A percentile compares a stretch with the other conserved stretches of the same genome.
phyloP scores from a whole-genome alignment of 2,113 vertebrate species.

The Capra hircus region DNA sequence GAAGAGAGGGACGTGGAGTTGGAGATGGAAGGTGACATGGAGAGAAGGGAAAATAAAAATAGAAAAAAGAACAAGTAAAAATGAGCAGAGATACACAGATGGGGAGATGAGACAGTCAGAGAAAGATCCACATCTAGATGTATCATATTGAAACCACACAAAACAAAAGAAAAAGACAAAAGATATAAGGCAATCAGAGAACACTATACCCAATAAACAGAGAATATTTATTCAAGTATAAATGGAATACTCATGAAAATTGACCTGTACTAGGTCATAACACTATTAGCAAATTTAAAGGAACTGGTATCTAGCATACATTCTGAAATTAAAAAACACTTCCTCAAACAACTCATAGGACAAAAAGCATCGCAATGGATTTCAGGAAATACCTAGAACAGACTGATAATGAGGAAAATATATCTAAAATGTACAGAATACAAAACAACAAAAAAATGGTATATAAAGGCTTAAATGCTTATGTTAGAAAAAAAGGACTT shows the following conservation, averaged over 20 bases:
- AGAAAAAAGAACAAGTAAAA: neutral
- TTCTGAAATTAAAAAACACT: neutral
- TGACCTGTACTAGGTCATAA: neutral
- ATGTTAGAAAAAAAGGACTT: neutral
- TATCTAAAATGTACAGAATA: neutral
- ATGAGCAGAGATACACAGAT: neutral
- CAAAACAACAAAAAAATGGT: neutral
- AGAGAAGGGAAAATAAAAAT: neutral
- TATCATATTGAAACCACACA: neutral
- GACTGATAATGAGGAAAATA: neutral
- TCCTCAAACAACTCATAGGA: neutral
- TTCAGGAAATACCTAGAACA: conserved; percentile 4
- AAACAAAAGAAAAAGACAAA: neutral
- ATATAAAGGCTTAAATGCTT: neutral
- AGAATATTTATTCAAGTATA: neutral
- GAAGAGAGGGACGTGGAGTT: neutral
- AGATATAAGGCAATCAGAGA: neutral
- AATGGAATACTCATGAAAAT: neutral
- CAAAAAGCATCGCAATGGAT: neutral
- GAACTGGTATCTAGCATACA: neutral
- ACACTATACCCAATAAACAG: neutral
- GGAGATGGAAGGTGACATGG: neutral
- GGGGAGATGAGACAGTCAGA: neutral
- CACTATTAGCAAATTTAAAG: neutral
- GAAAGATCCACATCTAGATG: neutral